A percentile compares a stretch with the other conserved stretches of the same genome.
These are phyloP conservation scores for Neopelma chrysocephalum DNA, from an alignment of 2,797 vertebrate genomes.

Conservation along the genomic window DNA sequence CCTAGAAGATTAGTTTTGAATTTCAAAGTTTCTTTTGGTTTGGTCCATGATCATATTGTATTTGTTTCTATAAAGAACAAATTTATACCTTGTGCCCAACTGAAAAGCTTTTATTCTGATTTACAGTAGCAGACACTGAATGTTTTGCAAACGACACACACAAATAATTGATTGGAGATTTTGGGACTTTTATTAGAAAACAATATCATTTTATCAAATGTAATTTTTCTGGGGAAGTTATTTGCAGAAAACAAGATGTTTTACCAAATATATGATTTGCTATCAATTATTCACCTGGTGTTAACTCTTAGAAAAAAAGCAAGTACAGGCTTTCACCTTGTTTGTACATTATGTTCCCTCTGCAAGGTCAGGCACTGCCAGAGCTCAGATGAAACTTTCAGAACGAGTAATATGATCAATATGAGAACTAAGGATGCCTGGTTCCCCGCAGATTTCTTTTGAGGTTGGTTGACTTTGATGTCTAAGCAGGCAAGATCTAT, in stretches of 20 bases:
- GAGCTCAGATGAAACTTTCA: not conserved
- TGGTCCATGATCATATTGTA: not conserved
- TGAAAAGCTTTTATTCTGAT: not conserved
- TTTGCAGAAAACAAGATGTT: not conserved
- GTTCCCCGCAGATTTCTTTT: constrained; percentile 44
- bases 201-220: not conserved
- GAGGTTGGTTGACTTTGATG: constrained; percentile 47
- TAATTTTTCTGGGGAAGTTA: not conserved
- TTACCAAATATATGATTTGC: not conserved
- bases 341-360: not conserved
- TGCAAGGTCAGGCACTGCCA: constrained; percentile 26
- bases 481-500: constrained; percentile 9
- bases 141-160: not conserved
- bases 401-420: constrained; percentile 6
- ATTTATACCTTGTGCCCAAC: not conserved
- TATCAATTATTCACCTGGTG: not conserved
- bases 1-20: not conserved
- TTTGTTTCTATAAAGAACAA: not conserved
- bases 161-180: not conserved
- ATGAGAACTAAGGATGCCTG: constrained; percentile 7
- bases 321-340: not conserved
- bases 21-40: not conserved
- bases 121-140: not conserved
- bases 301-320: not conserved
- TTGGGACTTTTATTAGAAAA: not conserved